These are phyloP conservation scores for Dorcus parallelipipedus DNA, from an alignment of 2,888 invertebrate species.

Conservation along the genomic window DNA sequence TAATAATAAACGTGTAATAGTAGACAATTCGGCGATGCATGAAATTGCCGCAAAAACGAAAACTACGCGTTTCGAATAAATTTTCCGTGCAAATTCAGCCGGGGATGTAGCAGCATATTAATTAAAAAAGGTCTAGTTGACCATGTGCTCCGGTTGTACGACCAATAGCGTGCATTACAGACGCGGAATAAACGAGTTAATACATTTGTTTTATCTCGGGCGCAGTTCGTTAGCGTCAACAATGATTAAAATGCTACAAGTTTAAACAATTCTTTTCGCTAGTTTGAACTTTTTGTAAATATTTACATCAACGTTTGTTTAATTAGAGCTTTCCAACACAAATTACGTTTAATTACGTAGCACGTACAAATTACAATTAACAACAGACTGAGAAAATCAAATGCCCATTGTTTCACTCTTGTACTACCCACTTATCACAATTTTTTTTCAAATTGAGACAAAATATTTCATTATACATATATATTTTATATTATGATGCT, in stretches of 20 bases:
- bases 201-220: conserved; percentile 36
- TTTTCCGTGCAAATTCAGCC: conserved; percentile 4
- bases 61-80: not conserved
- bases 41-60: not conserved
- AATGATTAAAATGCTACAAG: conserved; percentile 28
- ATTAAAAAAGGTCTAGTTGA: conserved; percentile 17
- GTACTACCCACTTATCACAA: too few species aligned
- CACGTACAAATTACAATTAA: too few species aligned
- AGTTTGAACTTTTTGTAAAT: too few species aligned
- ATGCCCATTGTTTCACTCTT: too few species aligned
- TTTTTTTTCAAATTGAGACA: too few species aligned
- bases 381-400: too few species aligned
- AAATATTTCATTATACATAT: too few species aligned
- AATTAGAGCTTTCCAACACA: too few species aligned
- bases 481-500: too few species aligned
- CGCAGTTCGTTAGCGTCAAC: conserved; percentile 36
- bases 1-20: not conserved
- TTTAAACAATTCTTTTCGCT: conserved; percentile 13
- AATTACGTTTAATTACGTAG: too few species aligned
- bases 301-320: too few species aligned
- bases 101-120: conserved; percentile 13
- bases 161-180: conserved; percentile 18
- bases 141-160: conserved; percentile 13
- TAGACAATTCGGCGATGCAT: not conserved
- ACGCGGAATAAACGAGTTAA: conserved; percentile 34